phyloP scores from a whole-genome alignment of 1,140 invertebrate genomes.

The Drosophila mojavensis region DNA sequence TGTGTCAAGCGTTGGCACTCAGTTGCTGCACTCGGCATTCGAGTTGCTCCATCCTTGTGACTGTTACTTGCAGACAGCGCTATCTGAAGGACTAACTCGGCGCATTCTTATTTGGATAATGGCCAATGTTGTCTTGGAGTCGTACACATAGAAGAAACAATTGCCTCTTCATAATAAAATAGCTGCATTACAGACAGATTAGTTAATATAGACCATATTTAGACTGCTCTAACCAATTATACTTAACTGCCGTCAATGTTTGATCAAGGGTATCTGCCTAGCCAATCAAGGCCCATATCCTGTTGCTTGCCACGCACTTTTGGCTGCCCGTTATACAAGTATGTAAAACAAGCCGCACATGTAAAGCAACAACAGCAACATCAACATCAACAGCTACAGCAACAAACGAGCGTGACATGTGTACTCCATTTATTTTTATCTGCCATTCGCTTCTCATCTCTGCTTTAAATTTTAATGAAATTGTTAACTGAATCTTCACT shows the following conservation, averaged over 20 bases:
- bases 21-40: slow-evolving; percentile 25
- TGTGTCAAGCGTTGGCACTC: slow-evolving; percentile 47
- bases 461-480: slow-evolving; percentile 49
- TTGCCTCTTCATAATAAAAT: too few relatives aligned
- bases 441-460: slow-evolving; percentile 19
- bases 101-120: too few relatives aligned
- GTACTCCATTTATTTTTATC: slow-evolving; percentile 32
- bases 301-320: slow-evolving; percentile 7
- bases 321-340: slow-evolving; percentile 16
- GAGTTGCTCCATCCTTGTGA: slow-evolving; percentile 7
- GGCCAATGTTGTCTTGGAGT: too few relatives aligned
- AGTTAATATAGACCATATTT: too few relatives aligned
- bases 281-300: too few relatives aligned
- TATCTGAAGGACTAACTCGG: background rate
- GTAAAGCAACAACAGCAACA: background rate
- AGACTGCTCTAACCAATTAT: too few relatives aligned
- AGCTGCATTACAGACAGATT: too few relatives aligned
- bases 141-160: too few relatives aligned
- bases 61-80: background rate
- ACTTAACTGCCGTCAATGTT: too few relatives aligned
- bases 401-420: slow-evolving; percentile 31
- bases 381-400: background rate
- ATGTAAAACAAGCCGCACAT: slow-evolving; percentile 38
- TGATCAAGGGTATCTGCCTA: background rate
- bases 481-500: slow-evolving; percentile 43